phyloP scores from a whole-genome alignment of 2,888 invertebrate genomes.

The Branchipolynoe longqiensis region DNA sequence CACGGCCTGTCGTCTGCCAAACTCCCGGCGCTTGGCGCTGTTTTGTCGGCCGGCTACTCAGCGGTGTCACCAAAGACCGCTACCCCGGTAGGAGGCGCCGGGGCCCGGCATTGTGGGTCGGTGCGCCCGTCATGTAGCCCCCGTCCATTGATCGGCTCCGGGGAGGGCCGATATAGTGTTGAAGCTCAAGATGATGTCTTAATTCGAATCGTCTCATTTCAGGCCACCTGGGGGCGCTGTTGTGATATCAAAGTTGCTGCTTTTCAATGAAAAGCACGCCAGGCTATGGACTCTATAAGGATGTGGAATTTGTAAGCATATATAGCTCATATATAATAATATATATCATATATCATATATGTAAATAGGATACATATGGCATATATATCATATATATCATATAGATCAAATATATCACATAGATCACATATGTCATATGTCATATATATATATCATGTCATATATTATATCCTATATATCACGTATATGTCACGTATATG shows the following conservation, averaged over 20 bases:
- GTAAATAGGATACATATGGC: no score
- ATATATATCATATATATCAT: not conserved
- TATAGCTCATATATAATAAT: not conserved
- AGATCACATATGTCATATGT: not conserved
- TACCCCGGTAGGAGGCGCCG: not conserved
- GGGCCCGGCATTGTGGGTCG: not conserved
- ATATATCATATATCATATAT: slow-evolving; percentile 13
- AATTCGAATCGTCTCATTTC: no score
- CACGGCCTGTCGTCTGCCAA: slow-evolving; percentile 40
- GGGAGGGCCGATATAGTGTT: no score
- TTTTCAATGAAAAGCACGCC: not conserved
- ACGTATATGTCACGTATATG: not conserved
- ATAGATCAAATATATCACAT: not conserved
- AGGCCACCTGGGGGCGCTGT: no score
- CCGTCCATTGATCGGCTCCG: slow-evolving; percentile 16
- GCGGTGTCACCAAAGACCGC: slow-evolving; percentile 33
- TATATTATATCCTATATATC: not conserved
- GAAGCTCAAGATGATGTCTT: no score
- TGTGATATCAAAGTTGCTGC: not conserved
- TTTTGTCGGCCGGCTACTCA: slow-evolving; percentile 21
- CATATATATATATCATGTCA: no score
- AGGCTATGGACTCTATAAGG: no score
- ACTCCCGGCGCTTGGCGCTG: not conserved
- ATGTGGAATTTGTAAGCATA: no score
- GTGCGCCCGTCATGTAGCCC: not conserved